A percentile compares a stretch with the other conserved stretches of the same genome.
These are phyloP conservation scores for Dendroctonus ponderosae DNA, from an alignment of 1,140 invertebrate species.

Conservation along the genomic window DNA sequence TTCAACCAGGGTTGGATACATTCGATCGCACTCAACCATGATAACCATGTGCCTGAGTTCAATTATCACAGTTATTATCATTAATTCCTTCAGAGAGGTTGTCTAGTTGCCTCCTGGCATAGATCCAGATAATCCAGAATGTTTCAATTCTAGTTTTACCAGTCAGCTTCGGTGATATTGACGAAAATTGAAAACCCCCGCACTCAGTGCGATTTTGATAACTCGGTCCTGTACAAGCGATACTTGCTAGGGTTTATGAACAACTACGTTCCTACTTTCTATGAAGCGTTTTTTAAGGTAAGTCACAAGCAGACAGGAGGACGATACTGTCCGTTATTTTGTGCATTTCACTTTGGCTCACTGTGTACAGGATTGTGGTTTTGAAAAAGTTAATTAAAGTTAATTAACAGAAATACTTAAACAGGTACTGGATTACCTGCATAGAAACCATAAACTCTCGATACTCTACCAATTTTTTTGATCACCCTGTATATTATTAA, in stretches of 20 bases:
- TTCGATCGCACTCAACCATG: slow-evolving; percentile 4
- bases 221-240: slow-evolving; percentile 93
- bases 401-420: no score
- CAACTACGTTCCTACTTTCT: slow-evolving; percentile 96
- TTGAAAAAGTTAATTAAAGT: slow-evolving; percentile 2
- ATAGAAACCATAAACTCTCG: no score
- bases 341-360: not conserved
- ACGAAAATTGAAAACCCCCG: slow-evolving; percentile 91
- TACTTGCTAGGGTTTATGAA: slow-evolving; percentile 97
- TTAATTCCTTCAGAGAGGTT: slow-evolving; percentile 65
- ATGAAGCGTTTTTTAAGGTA: slow-evolving; percentile 94
- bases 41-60: slow-evolving; percentile 72
- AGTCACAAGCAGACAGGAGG: not conserved
- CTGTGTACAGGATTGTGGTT: not conserved
- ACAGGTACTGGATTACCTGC: no score
- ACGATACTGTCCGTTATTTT: not conserved
- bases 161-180: slow-evolving; percentile 80
- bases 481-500: no score
- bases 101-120: slow-evolving; percentile 29
- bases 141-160: slow-evolving; percentile 73
- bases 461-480: no score
- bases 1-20: not conserved
- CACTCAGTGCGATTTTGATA: slow-evolving; percentile 95
- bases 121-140: no score
- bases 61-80: slow-evolving; percentile 77